Base-by-base conservation (phyloP, 2,797 vertebrate genomes). In the Carapus acus region DNA sequence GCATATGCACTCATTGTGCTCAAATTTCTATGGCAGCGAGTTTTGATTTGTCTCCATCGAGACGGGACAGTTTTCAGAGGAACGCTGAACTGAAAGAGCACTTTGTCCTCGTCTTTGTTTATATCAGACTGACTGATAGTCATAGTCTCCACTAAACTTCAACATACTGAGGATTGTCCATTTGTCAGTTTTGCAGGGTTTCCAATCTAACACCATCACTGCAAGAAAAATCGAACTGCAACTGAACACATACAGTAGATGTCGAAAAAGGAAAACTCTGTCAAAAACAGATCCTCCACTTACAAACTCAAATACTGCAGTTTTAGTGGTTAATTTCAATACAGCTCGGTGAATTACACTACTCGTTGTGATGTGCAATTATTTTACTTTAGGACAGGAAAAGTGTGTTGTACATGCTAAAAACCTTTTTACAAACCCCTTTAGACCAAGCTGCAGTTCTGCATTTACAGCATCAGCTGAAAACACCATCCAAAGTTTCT, bases 401-500 rank as follows among this genome's bases (percentile, higher is more conserved):
- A 76, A 71, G 76, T 74, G 63, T 69, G 74, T 77, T 55, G 73
- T 58, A 56, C 74, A 76, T 43, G 58, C 67, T 64, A 61, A 54
- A 60, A 52, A 50, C 50, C 62, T 70, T 4, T 39, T 70, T 68
- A 65, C 69, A 77, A 56, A 68, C 58, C 53, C 63, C 69, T 58
- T 71, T 69, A 51, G 49, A 43, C 49, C 58, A 82, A 77, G 34
- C 31, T 38, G n/a, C 8, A 12, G 51, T 67, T 54, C 41, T 65
- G 40, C 72, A 62, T 75, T 74, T 49, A 76, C 69, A 50, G 53
- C 52, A 59, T 56, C 49, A 59, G 60, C 49, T 65, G 64, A 74
- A 40, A 8, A 21, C n/a, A 59, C 22, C 42, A 39, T 29, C 31
- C 54, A 43, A 18, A 23, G 6, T 18, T 19, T 56, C 38, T 33